These are phyloP conservation scores for Pyrochroa serraticornis DNA, from an alignment of 2,888 invertebrate genomes.

Conservation along the genomic window DNA sequence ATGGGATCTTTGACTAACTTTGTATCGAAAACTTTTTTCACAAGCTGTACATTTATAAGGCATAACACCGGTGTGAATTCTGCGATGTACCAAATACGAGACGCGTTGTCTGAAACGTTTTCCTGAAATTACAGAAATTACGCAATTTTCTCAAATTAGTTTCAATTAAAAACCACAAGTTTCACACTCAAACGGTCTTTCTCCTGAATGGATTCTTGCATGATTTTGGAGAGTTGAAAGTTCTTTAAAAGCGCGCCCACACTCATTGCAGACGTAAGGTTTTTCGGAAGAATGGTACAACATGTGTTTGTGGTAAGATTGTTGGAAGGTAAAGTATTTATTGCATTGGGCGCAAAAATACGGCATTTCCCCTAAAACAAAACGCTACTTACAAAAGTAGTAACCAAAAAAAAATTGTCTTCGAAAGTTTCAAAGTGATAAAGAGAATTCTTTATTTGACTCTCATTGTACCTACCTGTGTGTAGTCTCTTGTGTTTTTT, in stretches of 20 bases:
- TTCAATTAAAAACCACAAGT: constrained; percentile 70
- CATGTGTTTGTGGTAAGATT: constrained; percentile 87
- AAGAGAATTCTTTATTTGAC: not conserved
- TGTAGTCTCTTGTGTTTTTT: constrained; percentile 88
- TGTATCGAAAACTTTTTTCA: constrained; percentile 81
- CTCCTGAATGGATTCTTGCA: constrained; percentile 83
- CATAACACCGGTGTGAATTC: constrained; percentile 86
- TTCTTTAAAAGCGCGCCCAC: constrained; percentile 85
- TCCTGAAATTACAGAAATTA: constrained; percentile 61
- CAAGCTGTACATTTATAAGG: constrained; percentile 84
- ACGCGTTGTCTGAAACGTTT: constrained; percentile 87
- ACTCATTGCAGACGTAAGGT: constrained; percentile 74
- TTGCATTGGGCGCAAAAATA: constrained; percentile 82
- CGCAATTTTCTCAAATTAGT: not conserved
- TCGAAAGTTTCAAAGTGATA: too few species aligned
- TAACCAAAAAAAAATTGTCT: too few species aligned
- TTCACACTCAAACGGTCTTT: constrained; percentile 86
- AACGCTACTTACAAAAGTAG: too few species aligned
- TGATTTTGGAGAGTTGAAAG: constrained; percentile 87
- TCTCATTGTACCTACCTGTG: constrained; percentile 64
- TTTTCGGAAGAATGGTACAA: constrained; percentile 87
- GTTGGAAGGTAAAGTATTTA: constrained; percentile 88
- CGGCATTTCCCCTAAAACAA: constrained; percentile 79
- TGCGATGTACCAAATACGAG: constrained; percentile 81
- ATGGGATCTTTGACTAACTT: constrained; percentile 84